Percentiles rank a stretch among this genome's conserved stretches.
Conservation (phyloP, 2,888 invertebrate genomes). For the Tachina fera region DNA sequence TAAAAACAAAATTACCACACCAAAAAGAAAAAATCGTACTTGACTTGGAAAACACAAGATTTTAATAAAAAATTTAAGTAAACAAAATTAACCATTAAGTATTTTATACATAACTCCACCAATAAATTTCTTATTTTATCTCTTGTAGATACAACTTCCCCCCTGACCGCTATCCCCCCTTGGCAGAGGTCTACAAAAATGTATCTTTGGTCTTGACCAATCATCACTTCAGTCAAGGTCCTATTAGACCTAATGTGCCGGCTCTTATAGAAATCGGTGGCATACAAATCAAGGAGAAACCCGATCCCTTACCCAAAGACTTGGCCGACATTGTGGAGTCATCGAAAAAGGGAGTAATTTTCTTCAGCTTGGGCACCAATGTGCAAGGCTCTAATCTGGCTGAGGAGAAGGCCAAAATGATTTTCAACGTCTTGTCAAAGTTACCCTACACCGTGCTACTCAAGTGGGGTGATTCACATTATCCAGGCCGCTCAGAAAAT, state of each 20-base stretch:
- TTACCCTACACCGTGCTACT: slow-evolving; percentile 86
- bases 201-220: slow-evolving; percentile 76
- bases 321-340: slow-evolving; percentile 75
- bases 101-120: too few species aligned
- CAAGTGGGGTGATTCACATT: slow-evolving; percentile 86
- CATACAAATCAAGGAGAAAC: slow-evolving; percentile 77
- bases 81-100: too few species aligned
- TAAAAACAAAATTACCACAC: too few species aligned
- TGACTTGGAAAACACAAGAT: too few species aligned
- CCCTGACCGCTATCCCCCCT: slow-evolving; percentile 76
- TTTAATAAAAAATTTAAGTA: too few species aligned
- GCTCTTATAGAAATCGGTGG: slow-evolving; percentile 78
- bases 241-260: slow-evolving; percentile 77
- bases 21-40: too few species aligned
- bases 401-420: slow-evolving; percentile 80
- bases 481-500: slow-evolving; percentile 78
- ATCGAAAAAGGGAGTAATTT: slow-evolving; percentile 72
- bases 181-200: slow-evolving; percentile 76
- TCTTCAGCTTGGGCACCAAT: slow-evolving; percentile 82
- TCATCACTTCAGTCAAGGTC: slow-evolving; percentile 77
- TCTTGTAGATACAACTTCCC: slow-evolving; percentile 75
- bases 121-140: not conserved
- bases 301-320: slow-evolving; percentile 75
- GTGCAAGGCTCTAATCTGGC: slow-evolving; percentile 74
- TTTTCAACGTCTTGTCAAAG: slow-evolving; percentile 85